Evolutionary conservation across 2,888 invertebrate genomes (phyloP).

Genomic region (Archaeoteleia sp.): DNA sequence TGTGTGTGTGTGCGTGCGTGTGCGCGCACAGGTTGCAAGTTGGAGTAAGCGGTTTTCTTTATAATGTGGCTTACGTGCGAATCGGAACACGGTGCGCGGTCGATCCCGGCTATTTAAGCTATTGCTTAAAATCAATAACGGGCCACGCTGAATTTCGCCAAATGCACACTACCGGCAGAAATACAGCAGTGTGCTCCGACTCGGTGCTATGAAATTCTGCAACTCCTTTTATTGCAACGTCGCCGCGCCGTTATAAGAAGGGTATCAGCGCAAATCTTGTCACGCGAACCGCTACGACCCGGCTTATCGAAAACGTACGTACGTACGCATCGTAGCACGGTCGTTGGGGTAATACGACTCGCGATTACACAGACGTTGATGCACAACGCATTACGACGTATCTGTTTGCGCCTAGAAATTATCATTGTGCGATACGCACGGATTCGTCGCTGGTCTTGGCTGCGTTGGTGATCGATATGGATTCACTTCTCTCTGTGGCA

Average conservation of each 20-base stretch:
- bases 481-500: constrained; percentile 46
- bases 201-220: constrained; percentile 27
- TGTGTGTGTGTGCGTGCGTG: no score
- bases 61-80: constrained; percentile 44
- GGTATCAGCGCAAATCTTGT: constrained; percentile 48
- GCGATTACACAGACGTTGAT: constrained; percentile 35
- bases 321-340: constrained; percentile 8
- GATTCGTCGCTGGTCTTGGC: constrained; percentile 43
- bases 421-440: constrained; percentile 49
- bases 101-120: constrained; percentile 60
- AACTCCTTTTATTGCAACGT: constrained; percentile 40
- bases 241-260: constrained; percentile 38
- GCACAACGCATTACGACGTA: constrained; percentile 40
- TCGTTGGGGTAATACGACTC: constrained; percentile 18
- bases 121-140: constrained; percentile 67
- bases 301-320: constrained; percentile 25
- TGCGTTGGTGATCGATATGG: constrained; percentile 47
- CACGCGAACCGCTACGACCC: constrained; percentile 36
- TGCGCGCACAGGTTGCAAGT: no score
- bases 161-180: constrained; percentile 40
- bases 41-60: constrained; percentile 34
- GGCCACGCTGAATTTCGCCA: constrained; percentile 53
- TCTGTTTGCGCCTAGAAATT: constrained; percentile 48
- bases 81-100: constrained; percentile 48
- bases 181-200: constrained; percentile 32